Conservation (phyloP, 2,888 invertebrate genomes). For the Noctua janthina region DNA sequence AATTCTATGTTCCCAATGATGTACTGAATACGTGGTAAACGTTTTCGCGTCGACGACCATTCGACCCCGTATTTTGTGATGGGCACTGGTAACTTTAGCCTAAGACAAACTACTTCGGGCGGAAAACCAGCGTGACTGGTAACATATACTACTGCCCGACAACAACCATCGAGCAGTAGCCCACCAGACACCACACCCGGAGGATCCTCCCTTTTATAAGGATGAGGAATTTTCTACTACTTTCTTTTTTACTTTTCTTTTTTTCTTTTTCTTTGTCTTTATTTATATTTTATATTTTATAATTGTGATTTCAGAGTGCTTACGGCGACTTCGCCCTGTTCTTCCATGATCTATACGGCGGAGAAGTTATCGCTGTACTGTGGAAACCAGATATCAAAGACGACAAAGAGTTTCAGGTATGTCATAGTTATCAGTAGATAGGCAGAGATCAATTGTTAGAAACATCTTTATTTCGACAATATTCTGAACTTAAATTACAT, state of each 20-base stretch:
- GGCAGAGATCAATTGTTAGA: background rate
- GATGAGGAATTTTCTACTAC: too few relatives aligned
- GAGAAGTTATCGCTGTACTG: slow-evolving; percentile 95
- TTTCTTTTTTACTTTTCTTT: too few relatives aligned
- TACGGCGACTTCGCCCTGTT: slow-evolving; percentile 95
- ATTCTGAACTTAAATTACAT: background rate
- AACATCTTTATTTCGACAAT: background rate
- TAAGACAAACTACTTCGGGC: background rate
- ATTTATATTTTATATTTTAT: too few relatives aligned
- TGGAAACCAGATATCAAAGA: slow-evolving; percentile 94
- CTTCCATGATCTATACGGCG: slow-evolving; percentile 97
- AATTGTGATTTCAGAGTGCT: slow-evolving; percentile 86
- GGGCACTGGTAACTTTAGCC: background rate
- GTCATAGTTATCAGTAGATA: background rate
- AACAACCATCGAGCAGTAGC: too few relatives aligned
- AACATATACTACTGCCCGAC: too few relatives aligned
- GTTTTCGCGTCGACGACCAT: too few relatives aligned
- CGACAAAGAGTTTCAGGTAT: slow-evolving; percentile 93
- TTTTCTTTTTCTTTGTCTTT: too few relatives aligned
- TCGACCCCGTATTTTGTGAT: too few relatives aligned
- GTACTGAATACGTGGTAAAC: too few relatives aligned
- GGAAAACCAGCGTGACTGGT: background rate
- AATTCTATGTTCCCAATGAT: too few relatives aligned
- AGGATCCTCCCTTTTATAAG: too few relatives aligned
- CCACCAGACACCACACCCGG: too few relatives aligned